Conservation (phyloP, 2,113 vertebrate species). For the Poeciliopsis turrubarensis region DNA sequence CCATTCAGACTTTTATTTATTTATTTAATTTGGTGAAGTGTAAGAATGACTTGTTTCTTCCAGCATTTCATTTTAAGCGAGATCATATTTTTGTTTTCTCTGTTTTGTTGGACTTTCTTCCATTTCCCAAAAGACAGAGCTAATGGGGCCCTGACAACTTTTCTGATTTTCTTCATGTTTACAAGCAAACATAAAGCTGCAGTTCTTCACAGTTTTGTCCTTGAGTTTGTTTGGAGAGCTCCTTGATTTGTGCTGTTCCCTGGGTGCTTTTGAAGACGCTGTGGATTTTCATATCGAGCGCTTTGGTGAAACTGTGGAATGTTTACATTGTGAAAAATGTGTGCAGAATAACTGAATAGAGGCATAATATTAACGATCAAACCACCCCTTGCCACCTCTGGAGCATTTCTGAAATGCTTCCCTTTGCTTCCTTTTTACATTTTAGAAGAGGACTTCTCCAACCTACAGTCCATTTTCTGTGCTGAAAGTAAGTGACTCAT, state of each 20-base stretch:
- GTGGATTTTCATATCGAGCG: not conserved
- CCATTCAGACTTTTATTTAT: no score
- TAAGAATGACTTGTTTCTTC: no score
- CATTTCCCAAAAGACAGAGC: not conserved
- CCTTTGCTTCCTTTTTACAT: not conserved
- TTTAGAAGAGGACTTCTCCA: not conserved
- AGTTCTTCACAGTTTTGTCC: not conserved
- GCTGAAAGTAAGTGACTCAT: not conserved
- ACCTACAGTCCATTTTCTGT: not conserved
- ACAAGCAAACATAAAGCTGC: not conserved
- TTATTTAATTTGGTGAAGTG: no score
- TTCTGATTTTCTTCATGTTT: not conserved
- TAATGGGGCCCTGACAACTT: not conserved
- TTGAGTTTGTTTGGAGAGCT: not conserved
- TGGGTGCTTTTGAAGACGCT: not conserved
- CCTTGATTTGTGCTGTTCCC: not conserved
- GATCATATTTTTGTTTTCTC: not conserved
- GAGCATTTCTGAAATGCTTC: not conserved
- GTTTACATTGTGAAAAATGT: not conserved
- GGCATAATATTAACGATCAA: not conserved
- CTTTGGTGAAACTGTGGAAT: not conserved
- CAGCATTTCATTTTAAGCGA: not conserved
- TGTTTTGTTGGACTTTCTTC: not conserved
- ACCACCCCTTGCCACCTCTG: no score
- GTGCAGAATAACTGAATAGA: not conserved